Percentiles rank a stretch among this genome's conserved stretches.
Conservation (phyloP, 2,888 invertebrate species). For the Hirudinaria manillensis region DNA sequence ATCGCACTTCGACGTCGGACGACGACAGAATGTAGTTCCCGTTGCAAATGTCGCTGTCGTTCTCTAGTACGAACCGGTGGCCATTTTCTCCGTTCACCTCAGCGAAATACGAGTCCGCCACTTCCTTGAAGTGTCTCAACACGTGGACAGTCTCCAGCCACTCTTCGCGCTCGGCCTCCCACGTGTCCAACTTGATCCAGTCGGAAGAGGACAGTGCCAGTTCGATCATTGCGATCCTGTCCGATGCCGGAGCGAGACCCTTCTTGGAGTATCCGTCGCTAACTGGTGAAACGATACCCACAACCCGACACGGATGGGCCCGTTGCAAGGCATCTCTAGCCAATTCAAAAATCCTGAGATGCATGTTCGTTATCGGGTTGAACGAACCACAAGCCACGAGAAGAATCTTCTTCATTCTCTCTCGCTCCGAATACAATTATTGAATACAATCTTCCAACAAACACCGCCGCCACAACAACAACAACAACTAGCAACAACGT, state of each 20-base stretch:
- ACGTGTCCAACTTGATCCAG: conserved; percentile 66
- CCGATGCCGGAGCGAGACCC: conserved; percentile 60
- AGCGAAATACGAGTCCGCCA: conserved; percentile 40
- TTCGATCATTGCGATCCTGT: conserved; percentile 66
- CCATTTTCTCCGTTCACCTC: not conserved
- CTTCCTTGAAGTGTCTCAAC: conserved; percentile 62
- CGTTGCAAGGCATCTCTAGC: conserved; percentile 78
- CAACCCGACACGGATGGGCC: conserved; percentile 67
- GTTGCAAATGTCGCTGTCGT: not conserved
- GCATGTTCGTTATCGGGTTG: conserved; percentile 75
- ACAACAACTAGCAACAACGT: too few relatives aligned
- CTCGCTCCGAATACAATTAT: too few relatives aligned
- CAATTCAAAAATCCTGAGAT: not conserved
- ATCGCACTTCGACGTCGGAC: conserved; percentile 62
- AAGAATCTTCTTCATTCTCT: conserved; percentile 56
- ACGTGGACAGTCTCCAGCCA: conserved; percentile 76
- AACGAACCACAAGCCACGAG: conserved; percentile 85
- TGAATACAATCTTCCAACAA: too few relatives aligned
- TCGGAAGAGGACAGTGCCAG: conserved; percentile 70
- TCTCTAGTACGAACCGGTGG: not conserved
- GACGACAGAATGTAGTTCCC: not conserved
- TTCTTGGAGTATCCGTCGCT: conserved; percentile 85
- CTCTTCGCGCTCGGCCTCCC: conserved; percentile 63
- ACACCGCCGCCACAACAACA: too few relatives aligned
- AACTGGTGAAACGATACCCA: conserved; percentile 90